Evolutionary conservation across 1,140 invertebrate species (phyloP).

Genomic region (Thalassaphorura encarpata): DNA sequence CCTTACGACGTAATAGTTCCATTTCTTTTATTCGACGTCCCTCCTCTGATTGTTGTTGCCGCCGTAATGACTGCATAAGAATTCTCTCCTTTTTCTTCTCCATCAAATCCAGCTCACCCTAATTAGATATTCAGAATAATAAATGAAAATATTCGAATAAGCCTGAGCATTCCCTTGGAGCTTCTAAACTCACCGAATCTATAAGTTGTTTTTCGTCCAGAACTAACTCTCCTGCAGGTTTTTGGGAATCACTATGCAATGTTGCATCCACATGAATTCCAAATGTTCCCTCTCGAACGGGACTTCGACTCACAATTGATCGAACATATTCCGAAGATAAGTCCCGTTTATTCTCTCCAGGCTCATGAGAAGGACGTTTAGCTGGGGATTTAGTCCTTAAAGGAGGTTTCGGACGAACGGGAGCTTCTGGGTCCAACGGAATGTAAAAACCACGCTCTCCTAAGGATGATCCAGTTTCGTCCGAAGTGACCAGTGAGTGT

Average conservation of each 20-base stretch:
- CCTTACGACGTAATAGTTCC: conserved; percentile 63
- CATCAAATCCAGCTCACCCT: conserved; percentile 76
- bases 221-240: conserved; percentile 28
- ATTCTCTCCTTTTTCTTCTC: conserved; percentile 81
- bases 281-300: conserved; percentile 32
- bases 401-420: conserved; percentile 78
- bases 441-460: conserved; percentile 90
- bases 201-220: conserved; percentile 23
- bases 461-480: conserved; percentile 29
- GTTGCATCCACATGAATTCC: conserved; percentile 31
- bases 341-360: conserved; percentile 7
- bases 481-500: conserved; percentile 5
- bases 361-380: conserved; percentile 34
- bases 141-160: too few species aligned
- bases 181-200: conserved; percentile 18
- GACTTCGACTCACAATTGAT: conserved; percentile 23
- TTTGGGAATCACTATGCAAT: conserved; percentile 13
- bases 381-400: conserved; percentile 63
- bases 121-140: conserved; percentile 3
- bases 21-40: conserved; percentile 70
- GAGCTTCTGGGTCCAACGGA: conserved; percentile 69
- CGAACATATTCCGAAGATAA: conserved; percentile 25
- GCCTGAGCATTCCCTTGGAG: too few species aligned
- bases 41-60: conserved; percentile 81
- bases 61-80: conserved; percentile 70